Evolutionary conservation across 2,888 invertebrate genomes (phyloP).

Genomic region (Amphipyra berbera): DNA sequence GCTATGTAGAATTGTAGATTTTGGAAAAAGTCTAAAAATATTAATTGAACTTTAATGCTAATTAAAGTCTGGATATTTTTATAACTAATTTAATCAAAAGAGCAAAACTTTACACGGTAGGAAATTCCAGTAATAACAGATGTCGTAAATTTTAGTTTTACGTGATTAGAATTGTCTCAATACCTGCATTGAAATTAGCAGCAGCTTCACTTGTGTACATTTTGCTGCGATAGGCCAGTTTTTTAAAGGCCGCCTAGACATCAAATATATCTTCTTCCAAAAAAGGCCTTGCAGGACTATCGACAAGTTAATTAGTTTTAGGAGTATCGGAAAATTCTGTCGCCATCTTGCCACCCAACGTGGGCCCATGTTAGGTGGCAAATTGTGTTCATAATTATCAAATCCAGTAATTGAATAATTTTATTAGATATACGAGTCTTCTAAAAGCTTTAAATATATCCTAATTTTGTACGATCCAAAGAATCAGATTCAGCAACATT

Average conservation of each 20-base stretch:
- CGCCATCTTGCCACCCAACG: neutral
- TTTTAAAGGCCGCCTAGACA: neutral
- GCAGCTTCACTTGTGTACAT: neutral
- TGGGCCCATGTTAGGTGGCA: neutral
- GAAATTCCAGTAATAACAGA: too few relatives aligned
- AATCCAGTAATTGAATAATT: neutral
- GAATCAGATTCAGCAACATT: conserved; percentile 47
- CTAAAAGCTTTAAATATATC: neutral
- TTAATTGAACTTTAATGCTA: conserved; percentile 7
- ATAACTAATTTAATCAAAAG: conserved; percentile 5
- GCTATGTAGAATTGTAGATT: neutral
- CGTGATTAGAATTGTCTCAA: conserved; percentile 1
- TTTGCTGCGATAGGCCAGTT: conserved; percentile 4
- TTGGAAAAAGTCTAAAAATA: conserved; percentile 5
- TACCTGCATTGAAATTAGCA: too few relatives aligned
- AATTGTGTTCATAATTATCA: too few relatives aligned
- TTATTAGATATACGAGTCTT: neutral
- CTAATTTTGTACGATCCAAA: conserved; percentile 47
- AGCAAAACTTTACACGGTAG: neutral
- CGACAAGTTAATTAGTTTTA: too few relatives aligned
- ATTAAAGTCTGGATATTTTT: conserved; percentile 5
- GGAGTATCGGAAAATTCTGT: neutral
- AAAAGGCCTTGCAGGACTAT: neutral
- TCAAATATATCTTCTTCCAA: neutral
- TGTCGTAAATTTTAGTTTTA: too few relatives aligned